Conservation (phyloP, 2,797 vertebrate species). For the Lophius americanus region DNA sequence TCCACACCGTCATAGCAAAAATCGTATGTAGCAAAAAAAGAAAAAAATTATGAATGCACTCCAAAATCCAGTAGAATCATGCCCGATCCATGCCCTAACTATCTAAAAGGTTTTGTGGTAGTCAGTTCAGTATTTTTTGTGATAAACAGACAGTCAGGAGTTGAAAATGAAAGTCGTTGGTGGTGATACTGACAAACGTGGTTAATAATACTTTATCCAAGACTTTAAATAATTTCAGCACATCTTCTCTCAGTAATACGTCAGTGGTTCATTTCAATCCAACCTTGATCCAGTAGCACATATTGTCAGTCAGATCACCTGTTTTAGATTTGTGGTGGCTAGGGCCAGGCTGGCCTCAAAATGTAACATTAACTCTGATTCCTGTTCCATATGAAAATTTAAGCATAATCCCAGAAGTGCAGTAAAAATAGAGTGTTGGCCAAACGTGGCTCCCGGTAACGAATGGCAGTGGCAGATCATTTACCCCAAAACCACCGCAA, state of each 20-base stretch:
- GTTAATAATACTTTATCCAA: slow-evolving; percentile 15
- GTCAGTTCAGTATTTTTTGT: too few relatives aligned
- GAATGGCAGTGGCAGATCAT: slow-evolving; percentile 50
- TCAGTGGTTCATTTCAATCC: slow-evolving; percentile 21
- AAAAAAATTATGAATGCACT: too few relatives aligned
- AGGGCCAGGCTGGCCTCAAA: slow-evolving; percentile 57
- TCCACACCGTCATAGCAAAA: too few relatives aligned
- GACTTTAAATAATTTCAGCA: not conserved
- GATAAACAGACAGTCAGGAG: too few relatives aligned
- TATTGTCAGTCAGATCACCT: slow-evolving; percentile 63
- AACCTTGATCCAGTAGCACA: slow-evolving; percentile 37
- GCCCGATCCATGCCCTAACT: too few relatives aligned
- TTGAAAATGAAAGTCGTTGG: too few relatives aligned
- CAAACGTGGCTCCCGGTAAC: slow-evolving; percentile 75
- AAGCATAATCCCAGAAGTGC: slow-evolving; percentile 77
- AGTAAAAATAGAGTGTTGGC: slow-evolving; percentile 64
- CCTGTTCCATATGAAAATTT: slow-evolving; percentile 81
- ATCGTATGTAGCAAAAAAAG: too few relatives aligned
- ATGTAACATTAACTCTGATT: slow-evolving; percentile 81
- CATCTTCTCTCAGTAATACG: slow-evolving; percentile 24
- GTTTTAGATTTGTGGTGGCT: slow-evolving; percentile 76
- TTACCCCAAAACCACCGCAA: slow-evolving; percentile 45
- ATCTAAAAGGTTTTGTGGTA: too few relatives aligned
- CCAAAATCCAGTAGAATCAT: too few relatives aligned
- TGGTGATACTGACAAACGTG: too few relatives aligned